Percentiles rank a stretch among this genome's conserved stretches.
phyloP scores from a whole-genome alignment of 2,888 invertebrate genomes.

The Ornithoptera priamus region DNA sequence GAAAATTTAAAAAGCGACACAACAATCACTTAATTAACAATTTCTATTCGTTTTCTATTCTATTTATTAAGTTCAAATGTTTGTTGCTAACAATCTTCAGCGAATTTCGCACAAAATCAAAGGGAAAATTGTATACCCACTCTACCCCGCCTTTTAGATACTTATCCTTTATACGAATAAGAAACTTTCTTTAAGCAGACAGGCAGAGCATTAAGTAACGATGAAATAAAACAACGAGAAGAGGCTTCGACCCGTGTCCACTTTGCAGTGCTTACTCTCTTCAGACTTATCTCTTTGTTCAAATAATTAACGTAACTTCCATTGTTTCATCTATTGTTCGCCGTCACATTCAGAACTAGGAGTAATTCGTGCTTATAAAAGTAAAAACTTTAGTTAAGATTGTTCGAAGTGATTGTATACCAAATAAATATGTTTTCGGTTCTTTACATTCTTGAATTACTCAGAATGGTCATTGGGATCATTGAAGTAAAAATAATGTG shows the following conservation, averaged over 20 bases:
- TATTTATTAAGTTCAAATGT: neutral
- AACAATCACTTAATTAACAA: too few relatives aligned
- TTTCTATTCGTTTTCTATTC: neutral
- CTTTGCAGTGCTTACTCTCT: neutral
- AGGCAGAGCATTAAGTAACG: slow-evolving; percentile 3
- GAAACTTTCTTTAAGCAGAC: neutral
- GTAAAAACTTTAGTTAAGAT: neutral
- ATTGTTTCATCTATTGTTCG: slow-evolving; percentile 1
- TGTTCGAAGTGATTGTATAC: neutral
- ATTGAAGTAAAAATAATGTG: neutral
- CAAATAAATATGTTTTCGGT: neutral
- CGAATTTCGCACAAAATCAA: too few relatives aligned
- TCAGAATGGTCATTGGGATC: neutral
- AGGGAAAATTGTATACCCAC: neutral
- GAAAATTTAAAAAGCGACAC: too few relatives aligned
- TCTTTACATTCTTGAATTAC: neutral
- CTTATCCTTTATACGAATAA: slow-evolving; percentile 3
- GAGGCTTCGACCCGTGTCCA: slow-evolving; percentile 11
- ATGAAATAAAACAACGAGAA: slow-evolving; percentile 2
- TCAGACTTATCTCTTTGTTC: slow-evolving; percentile 19
- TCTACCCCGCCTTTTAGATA: neutral
- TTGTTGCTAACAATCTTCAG: neutral
- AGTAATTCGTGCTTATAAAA: neutral
- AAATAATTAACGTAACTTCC: neutral
- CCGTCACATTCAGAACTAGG: neutral